phyloP scores from a whole-genome alignment of 2,113 vertebrate species.

The Megaleporinus macrocephalus region DNA sequence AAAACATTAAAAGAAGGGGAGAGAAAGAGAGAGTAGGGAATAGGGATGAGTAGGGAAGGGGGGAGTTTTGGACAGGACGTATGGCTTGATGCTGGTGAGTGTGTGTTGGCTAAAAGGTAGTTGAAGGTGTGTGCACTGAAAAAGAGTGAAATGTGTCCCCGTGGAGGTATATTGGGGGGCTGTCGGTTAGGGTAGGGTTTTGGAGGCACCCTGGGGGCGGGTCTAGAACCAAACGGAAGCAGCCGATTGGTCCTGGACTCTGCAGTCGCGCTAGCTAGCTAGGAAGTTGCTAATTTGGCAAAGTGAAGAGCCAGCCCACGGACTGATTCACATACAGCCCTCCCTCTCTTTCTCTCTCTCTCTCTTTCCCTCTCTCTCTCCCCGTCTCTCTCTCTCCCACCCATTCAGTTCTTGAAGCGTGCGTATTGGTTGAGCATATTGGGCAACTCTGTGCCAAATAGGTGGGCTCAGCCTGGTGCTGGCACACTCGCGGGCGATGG shows the following conservation, averaged over 20 bases:
- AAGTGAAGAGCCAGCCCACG: conserved; percentile 82
- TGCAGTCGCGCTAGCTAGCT: conserved; percentile 84
- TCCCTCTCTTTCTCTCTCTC: conserved; percentile 14
- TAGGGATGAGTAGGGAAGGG: not conserved
- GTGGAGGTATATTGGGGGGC: not conserved
- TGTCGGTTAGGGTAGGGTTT: not conserved
- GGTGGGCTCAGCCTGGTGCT: conserved; percentile 86
- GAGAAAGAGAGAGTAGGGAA: not conserved
- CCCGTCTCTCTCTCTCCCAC: conserved; percentile 74
- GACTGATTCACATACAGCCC: conserved; percentile 75
- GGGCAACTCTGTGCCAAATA: conserved; percentile 88
- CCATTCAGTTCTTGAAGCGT: conserved; percentile 80
- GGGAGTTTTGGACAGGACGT: not conserved
- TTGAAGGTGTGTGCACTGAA: not conserved
- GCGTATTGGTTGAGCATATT: conserved; percentile 86
- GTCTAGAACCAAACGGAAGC: not conserved
- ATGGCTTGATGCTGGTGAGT: no score
- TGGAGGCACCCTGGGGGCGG: conserved; percentile 26
- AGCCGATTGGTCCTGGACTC: conserved; percentile 80
- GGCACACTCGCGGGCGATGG: conserved; percentile 90
- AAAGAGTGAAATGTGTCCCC: not conserved
- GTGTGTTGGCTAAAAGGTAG: conserved; percentile 7
- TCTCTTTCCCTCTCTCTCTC: conserved; percentile 9
- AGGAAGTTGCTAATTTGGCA: conserved; percentile 89
- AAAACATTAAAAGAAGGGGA: not conserved